A percentile compares a stretch with the other conserved stretches of the same genome.
Evolutionary conservation across 2,797 vertebrate genomes (phyloP).

Genomic region (Sylvia borin): DNA sequence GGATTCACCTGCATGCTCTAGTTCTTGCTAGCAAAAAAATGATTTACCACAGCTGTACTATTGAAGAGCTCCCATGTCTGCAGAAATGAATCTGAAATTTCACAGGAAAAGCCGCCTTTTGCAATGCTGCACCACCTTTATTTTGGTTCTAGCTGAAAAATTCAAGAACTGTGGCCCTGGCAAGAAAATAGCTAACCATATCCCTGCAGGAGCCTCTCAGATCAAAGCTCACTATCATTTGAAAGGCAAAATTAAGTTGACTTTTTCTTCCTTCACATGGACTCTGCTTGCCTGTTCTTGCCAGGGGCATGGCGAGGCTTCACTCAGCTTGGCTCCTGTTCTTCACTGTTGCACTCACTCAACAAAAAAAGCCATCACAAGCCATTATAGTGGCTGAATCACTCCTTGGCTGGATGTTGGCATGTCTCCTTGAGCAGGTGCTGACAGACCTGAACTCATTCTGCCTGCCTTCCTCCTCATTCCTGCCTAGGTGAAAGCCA

Average conservation of each 20-base stretch:
- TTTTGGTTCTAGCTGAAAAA: not conserved
- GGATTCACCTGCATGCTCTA: not conserved
- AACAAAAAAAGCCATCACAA: not conserved
- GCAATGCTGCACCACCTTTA: not conserved
- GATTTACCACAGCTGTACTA: not conserved
- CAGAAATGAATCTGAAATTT: not conserved
- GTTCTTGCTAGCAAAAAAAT: not conserved
- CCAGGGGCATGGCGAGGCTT: not conserved
- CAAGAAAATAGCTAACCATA: not conserved
- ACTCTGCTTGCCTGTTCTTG: not conserved
- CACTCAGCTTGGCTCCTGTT: not conserved
- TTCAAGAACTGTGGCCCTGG: not conserved
- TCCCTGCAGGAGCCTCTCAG: not conserved
- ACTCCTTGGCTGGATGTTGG: not conserved
- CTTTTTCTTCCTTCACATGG: not conserved
- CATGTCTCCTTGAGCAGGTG: not conserved
- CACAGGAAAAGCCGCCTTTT: not conserved
- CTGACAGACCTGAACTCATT: conserved; percentile 9
- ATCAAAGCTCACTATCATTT: not conserved
- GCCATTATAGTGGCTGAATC: not conserved
- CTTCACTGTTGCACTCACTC: not conserved
- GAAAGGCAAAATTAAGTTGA: not conserved
- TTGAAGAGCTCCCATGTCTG: not conserved
- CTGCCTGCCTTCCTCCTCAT: not conserved
- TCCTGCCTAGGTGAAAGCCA: not conserved